Evolutionary conservation across 2,113 vertebrate genomes (phyloP).

Genomic region (Notarius lentiginosus): DNA sequence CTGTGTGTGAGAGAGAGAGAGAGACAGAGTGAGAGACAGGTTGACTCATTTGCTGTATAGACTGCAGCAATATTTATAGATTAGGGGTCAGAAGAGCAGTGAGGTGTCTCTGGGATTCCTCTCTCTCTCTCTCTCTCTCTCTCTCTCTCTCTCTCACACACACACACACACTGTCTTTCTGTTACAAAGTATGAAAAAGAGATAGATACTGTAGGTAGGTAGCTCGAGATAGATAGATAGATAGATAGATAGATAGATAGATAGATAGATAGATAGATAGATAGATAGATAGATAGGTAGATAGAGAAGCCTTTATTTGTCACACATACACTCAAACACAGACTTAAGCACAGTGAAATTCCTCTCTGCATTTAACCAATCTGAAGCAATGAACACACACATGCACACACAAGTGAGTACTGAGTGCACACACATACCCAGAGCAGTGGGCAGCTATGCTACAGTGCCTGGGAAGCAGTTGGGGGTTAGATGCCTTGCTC

Average conservation of each 20-base stretch:
- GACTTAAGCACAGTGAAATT: no score
- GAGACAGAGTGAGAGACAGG: background rate
- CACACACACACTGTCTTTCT: background rate
- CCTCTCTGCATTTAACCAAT: no score
- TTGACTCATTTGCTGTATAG: background rate
- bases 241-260: background rate
- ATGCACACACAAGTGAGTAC: no score
- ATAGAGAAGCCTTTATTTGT: no score
- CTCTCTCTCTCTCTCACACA: background rate
- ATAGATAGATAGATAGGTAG: no score
- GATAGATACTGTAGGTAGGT: background rate
- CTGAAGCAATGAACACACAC: no score
- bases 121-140: background rate
- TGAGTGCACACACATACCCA: no score
- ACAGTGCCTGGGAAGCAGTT: no score
- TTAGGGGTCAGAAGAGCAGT: slow-evolving; percentile 29
- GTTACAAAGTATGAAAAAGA: background rate
- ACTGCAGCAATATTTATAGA: slow-evolving; percentile 42
- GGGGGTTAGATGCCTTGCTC: no score
- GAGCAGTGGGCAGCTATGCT: no score
- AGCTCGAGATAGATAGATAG: background rate
- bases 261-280: no score
- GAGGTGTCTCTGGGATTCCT: background rate
- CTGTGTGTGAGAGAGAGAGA: background rate
- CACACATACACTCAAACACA: no score